Evolutionary conservation across 1,140 invertebrate genomes (phyloP).

Genomic region (Lepidotrigona ventralis): DNA sequence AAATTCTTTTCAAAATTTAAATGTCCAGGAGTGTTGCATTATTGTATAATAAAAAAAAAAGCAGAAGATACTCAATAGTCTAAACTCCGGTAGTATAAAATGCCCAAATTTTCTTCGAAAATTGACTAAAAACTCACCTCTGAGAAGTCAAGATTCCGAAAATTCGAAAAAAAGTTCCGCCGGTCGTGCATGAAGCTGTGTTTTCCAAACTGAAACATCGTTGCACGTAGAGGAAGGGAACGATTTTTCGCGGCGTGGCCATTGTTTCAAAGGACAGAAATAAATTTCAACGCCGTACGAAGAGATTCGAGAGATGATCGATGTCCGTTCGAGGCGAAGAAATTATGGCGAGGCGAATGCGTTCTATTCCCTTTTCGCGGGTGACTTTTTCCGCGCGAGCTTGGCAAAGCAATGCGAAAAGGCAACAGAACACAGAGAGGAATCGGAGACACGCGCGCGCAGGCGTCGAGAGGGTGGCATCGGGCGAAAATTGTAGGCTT

Average conservation of each 20-base stretch:
- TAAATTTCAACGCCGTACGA: background rate
- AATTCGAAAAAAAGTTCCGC: background rate
- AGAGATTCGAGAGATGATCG: background rate
- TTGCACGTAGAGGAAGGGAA: too few relatives aligned
- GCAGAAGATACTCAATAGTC: too few relatives aligned
- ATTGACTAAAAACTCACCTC: too few relatives aligned
- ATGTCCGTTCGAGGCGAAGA: background rate
- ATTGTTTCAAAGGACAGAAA: conserved; percentile 14
- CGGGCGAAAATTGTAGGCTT: background rate
- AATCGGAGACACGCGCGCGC: background rate
- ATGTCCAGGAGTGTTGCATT: too few relatives aligned
- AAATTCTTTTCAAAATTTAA: too few relatives aligned
- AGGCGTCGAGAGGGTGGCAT: background rate
- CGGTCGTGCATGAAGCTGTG: background rate
- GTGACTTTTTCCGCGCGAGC: conserved; percentile 26
- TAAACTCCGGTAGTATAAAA: too few relatives aligned
- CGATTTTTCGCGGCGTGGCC: background rate
- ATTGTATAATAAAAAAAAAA: too few relatives aligned
- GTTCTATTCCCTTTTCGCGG: conserved; percentile 8
- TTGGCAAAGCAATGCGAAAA: conserved; percentile 43
- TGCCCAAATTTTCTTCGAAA: too few relatives aligned
- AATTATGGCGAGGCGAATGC: background rate
- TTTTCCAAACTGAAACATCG: background rate
- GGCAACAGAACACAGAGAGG: background rate
- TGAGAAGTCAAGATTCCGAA: background rate